Evolutionary conservation across 1,140 invertebrate genomes (phyloP).

Genomic region (Nylanderia fulva): DNA sequence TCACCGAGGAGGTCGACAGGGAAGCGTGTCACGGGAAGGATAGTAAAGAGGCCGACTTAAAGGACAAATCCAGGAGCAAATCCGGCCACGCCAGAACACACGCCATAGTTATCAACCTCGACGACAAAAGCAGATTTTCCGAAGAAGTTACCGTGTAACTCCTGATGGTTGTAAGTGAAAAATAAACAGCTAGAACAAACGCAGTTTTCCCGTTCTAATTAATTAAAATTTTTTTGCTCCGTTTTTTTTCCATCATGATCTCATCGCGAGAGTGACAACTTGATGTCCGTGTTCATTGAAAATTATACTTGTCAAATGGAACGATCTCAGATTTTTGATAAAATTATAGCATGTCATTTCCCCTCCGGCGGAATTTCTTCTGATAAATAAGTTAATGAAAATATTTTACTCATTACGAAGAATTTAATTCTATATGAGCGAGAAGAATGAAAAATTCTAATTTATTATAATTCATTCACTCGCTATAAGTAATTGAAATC

Average conservation of each 20-base stretch:
- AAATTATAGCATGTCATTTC: not conserved
- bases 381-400: conserved; percentile 5
- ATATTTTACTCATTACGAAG: not conserved
- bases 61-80: conserved; percentile 84
- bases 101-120: conserved; percentile 91
- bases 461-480: conserved; percentile 26
- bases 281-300: not conserved
- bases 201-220: not conserved
- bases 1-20: conserved; percentile 76
- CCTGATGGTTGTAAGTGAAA: not conserved
- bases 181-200: conserved; percentile 26
- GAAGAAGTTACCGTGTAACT: conserved; percentile 92
- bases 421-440: not conserved
- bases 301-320: not conserved
- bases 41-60: conserved; percentile 68
- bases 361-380: not conserved
- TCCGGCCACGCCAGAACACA: conserved; percentile 90
- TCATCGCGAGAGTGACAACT: not conserved
- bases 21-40: conserved; percentile 79
- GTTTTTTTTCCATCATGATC: not conserved
- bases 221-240: not conserved
- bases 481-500: conserved; percentile 6
- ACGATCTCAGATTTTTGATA: not conserved
- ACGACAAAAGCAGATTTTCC: conserved; percentile 92
- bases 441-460: not conserved